These are phyloP conservation scores for Neomicropteryx cornuta DNA, from an alignment of 1,140 invertebrate genomes.

Conservation along the genomic window DNA sequence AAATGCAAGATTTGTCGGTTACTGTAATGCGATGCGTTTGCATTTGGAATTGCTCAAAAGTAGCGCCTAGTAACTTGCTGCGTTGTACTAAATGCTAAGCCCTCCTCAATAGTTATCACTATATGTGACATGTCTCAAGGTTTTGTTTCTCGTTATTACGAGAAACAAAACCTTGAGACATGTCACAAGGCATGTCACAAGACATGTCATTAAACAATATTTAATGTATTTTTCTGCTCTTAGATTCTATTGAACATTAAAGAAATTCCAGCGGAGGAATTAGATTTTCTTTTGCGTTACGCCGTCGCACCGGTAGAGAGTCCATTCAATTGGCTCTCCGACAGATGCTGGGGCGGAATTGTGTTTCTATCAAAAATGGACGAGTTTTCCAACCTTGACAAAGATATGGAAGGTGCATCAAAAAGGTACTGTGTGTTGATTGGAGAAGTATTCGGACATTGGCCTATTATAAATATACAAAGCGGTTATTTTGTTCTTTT, in stretches of 20 bases:
- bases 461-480: too few relatives aligned
- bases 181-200: not conserved
- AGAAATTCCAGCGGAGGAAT: constrained; percentile 57
- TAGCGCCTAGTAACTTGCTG: too few relatives aligned
- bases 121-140: too few relatives aligned
- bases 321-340: constrained; percentile 78
- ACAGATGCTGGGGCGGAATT: constrained; percentile 80
- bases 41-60: too few relatives aligned
- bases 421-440: constrained; percentile 42
- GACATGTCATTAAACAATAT: constrained; percentile 1
- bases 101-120: too few relatives aligned
- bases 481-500: too few relatives aligned
- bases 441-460: not conserved
- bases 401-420: constrained; percentile 84
- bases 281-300: constrained; percentile 85
- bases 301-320: constrained; percentile 49
- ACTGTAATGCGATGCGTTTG: too few relatives aligned
- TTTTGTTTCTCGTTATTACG: not conserved
- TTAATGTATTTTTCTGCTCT: too few relatives aligned
- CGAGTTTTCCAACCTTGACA: constrained; percentile 79
- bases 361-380: constrained; percentile 64
- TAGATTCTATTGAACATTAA: constrained; percentile 50
- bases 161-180: not conserved
- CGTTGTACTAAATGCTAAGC: too few relatives aligned
- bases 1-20: too few relatives aligned